These are phyloP conservation scores for Nilaparvata lugens DNA, from an alignment of 1,140 invertebrate species.

Conservation along the genomic window DNA sequence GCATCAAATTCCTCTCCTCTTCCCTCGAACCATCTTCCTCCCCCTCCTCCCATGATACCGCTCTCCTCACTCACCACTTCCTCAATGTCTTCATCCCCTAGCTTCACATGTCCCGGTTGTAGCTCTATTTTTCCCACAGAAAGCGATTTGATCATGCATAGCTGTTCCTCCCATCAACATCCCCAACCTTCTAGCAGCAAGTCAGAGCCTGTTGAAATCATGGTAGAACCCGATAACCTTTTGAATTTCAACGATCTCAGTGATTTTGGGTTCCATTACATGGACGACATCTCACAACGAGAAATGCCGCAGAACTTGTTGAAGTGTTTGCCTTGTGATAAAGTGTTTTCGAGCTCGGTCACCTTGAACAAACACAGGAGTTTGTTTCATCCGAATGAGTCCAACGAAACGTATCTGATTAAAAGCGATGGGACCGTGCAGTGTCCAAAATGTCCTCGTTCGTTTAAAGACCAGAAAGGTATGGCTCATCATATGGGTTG, in stretches of 20 bases:
- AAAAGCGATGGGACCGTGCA: background rate
- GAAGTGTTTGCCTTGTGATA: background rate
- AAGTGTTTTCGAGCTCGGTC: background rate
- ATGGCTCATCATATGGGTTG: background rate
- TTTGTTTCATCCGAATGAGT: background rate
- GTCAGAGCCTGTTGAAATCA: background rate
- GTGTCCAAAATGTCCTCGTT: background rate
- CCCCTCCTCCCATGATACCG: background rate
- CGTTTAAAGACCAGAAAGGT: background rate
- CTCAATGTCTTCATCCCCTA: background rate
- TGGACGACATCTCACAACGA: too few species aligned
- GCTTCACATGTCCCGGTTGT: background rate
- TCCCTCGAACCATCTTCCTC: background rate
- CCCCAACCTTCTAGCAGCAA: too few species aligned
- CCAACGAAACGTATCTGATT: background rate
- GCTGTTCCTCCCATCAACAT: background rate
- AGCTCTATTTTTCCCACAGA: background rate
- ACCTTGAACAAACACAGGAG: background rate
- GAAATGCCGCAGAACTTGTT: too few species aligned
- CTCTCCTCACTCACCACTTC: too few species aligned
- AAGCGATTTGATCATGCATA: background rate
- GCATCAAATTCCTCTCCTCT: too few species aligned
- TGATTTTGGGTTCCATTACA: too few species aligned
- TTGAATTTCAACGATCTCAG: too few species aligned
- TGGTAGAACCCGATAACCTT: background rate